Base-by-base conservation (phyloP, 2,888 invertebrate genomes). In the Macrosoma leucophasiata region DNA sequence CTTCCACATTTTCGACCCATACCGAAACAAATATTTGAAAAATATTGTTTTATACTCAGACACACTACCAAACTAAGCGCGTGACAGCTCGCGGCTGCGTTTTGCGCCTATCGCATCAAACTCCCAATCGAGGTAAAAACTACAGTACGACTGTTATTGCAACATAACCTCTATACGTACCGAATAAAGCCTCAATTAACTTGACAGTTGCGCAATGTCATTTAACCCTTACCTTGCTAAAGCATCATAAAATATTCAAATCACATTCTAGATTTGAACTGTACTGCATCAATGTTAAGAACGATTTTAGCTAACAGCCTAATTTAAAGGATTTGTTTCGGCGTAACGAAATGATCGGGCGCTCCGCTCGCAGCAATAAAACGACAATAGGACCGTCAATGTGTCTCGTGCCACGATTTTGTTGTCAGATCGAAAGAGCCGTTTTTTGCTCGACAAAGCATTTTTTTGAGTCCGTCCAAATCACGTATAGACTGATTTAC, bases 361-460 rank as follows among this genome's bases (percentile, higher is more conserved):
- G 62, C 58, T 62, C 46, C 46, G 47, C 22, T 52, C 36, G 50
- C 36, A 30, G 46, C 58, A 70, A 71, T 69, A 73, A 76, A 75
- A 72, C 57, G 56, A 67, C 59, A 74, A 71, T 70, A 62, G 62
- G 63, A 54, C 63, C 69, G 72, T 68, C 72, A 71, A 66, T 67
- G 71, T 77, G 79, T 71, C 79, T 74, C 79, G 79, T 81, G 79
- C 79, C 76, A 77, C 68, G 58, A 72, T 70, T 74, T 62, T 62
- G 60, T 63, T 48, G 58, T 53, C 46, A 55, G 49, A 49, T 51
- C 54, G 52, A 52, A 47, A 56, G 52, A 57, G 30, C 31, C 25
- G 23, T 45, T 68, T 70, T 55, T 50, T 62, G 52, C 26, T 27
- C 52, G 18, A 43, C 41, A 43, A 39, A 38, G 43, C 50, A 47